Conservation (phyloP, 1,140 invertebrate species). For the Saccostrea glomerata region DNA sequence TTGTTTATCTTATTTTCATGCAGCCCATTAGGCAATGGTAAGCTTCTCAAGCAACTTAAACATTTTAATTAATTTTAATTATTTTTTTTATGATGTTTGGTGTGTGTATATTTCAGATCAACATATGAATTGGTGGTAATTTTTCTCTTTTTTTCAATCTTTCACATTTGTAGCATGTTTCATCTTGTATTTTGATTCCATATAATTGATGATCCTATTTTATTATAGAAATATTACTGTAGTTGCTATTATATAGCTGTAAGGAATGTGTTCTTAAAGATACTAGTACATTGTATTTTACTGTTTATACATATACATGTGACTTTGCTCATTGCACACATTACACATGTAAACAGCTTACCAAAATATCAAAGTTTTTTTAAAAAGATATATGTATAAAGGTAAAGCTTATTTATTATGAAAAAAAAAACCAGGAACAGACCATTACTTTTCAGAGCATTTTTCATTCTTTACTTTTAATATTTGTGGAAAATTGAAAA, state of each 20-base stretch:
- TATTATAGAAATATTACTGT: background rate
- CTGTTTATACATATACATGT: too few species aligned
- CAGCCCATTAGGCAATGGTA: background rate
- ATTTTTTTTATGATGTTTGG: background rate
- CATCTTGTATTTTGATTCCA: background rate
- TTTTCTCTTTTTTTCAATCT: background rate
- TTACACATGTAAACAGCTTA: too few species aligned
- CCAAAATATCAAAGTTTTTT: too few species aligned
- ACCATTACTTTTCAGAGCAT: too few species aligned
- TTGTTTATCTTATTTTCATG: constrained; percentile 3
- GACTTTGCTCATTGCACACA: too few species aligned
- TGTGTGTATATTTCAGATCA: background rate
- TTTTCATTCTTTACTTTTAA: too few species aligned
- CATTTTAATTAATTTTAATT: background rate
- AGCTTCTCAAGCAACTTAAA: background rate
- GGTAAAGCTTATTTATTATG: too few species aligned
- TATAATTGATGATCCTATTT: background rate
- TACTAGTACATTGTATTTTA: too few species aligned
- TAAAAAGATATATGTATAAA: too few species aligned
- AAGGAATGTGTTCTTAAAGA: background rate
- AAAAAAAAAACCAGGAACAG: too few species aligned
- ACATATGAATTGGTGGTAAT: background rate
- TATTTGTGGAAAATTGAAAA: too few species aligned
- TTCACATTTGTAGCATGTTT: background rate
- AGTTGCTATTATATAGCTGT: background rate